Evolutionary conservation across 2,113 vertebrate species (phyloP).

Genomic region (Abramis brama): DNA sequence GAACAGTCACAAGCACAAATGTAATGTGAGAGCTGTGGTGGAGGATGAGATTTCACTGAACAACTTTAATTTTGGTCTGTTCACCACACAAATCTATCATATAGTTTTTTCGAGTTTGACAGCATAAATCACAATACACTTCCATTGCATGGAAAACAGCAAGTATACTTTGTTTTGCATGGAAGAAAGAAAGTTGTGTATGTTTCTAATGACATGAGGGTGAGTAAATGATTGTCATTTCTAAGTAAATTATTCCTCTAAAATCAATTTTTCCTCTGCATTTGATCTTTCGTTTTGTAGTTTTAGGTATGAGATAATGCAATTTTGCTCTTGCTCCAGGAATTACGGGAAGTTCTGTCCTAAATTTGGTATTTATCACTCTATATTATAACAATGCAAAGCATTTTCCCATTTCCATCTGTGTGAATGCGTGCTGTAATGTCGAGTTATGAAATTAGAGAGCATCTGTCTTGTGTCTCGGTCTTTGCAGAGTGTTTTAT

Average conservation of each 20-base stretch:
- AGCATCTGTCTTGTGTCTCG: slow-evolving; percentile 13
- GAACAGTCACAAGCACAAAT: not conserved
- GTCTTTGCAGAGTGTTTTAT: slow-evolving; percentile 26
- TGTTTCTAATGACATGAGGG: not conserved
- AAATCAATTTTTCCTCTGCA: not conserved
- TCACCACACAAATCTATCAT: not conserved
- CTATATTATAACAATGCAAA: slow-evolving; percentile 1
- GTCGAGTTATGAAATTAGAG: slow-evolving; percentile 22
- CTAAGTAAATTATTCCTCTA: not conserved
- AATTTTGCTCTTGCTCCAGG: not conserved
- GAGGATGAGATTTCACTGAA: not conserved
- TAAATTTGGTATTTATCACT: not conserved
- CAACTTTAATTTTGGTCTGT: not conserved
- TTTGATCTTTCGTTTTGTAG: not conserved
- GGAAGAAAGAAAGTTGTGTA: not conserved
- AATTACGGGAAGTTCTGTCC: not conserved
- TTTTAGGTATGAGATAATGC: not conserved
- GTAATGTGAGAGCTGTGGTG: not conserved
- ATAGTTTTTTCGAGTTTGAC: not conserved
- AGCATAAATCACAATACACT: not conserved
- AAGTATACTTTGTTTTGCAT: not conserved
- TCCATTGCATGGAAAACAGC: not conserved
- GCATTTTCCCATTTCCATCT: not conserved
- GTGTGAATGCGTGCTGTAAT: slow-evolving; percentile 29
- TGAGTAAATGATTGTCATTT: not conserved